phyloP scores from a whole-genome alignment of 2,797 vertebrate species.

The Nyctibius grandis region DNA sequence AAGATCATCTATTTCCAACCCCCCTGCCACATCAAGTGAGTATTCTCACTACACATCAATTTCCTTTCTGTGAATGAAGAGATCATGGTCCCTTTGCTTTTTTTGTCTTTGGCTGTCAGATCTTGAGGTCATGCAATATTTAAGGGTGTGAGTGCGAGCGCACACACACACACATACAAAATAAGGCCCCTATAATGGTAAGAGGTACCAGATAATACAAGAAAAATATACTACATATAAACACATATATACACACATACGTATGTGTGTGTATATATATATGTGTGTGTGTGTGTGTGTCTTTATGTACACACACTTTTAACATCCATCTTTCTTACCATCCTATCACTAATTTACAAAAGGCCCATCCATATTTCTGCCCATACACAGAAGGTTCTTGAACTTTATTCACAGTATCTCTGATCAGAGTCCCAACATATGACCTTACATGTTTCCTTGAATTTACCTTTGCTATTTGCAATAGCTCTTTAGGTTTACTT shows the following conservation, averaged over 20 bases:
- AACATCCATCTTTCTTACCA: not conserved
- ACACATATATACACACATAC: not conserved
- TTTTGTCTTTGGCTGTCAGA: not conserved
- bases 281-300: fast-evolving
- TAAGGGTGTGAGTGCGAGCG: not conserved
- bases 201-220: not conserved
- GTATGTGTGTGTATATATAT: fast-evolving
- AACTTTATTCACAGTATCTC: not conserved
- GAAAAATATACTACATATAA: not conserved
- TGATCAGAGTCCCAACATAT: not conserved
- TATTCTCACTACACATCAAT: not conserved
- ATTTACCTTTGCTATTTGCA: not conserved
- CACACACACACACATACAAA: fast-evolving
- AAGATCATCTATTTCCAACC: too few species aligned
- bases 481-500: not conserved
- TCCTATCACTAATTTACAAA: not conserved
- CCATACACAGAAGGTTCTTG: not conserved
- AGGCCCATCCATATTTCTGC: not conserved
- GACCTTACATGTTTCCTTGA: not conserved
- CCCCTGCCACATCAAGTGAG: not conserved
- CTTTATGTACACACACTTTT: not conserved
- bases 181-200: not conserved
- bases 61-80: not conserved
- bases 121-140: not conserved
- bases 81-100: not conserved